phyloP scores from a whole-genome alignment of 2,113 vertebrate species.

The Paramormyrops kingsleyae region DNA sequence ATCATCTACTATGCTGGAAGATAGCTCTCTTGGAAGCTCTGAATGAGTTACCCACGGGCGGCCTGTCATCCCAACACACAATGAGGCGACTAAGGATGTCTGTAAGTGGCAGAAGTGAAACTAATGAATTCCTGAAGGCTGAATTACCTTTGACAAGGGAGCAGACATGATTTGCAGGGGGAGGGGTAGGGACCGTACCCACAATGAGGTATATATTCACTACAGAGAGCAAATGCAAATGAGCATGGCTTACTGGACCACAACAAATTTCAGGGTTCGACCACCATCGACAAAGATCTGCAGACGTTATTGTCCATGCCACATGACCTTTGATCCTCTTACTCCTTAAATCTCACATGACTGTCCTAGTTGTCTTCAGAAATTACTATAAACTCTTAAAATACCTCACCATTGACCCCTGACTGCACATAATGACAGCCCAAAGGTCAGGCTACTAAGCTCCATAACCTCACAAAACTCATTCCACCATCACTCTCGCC shows the following conservation, averaged over 20 bases:
- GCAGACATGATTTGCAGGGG: background rate
- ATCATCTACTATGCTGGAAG: background rate
- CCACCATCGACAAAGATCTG: background rate
- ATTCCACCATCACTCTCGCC: background rate
- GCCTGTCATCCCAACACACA: background rate
- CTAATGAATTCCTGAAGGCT: background rate
- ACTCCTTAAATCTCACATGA: background rate
- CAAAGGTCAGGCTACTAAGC: constrained; percentile 8
- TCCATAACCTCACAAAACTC: background rate
- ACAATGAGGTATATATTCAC: background rate
- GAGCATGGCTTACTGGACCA: background rate
- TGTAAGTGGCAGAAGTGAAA: background rate
- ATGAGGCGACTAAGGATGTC: background rate
- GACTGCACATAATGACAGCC: constrained; percentile 1
- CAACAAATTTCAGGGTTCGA: background rate
- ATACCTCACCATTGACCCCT: constrained; percentile 8
- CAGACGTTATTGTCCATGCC: background rate
- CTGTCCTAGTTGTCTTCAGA: constrained; percentile 7
- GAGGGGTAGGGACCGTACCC: background rate
- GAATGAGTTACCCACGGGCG: background rate
- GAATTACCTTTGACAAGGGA: background rate
- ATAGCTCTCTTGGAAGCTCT: background rate
- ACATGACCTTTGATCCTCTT: constrained; percentile 1
- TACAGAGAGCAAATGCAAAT: background rate
- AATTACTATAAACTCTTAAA: constrained; percentile 5